Evolutionary conservation across 2,888 invertebrate genomes (phyloP).

Genomic region (Barypeithes pellucidus): DNA sequence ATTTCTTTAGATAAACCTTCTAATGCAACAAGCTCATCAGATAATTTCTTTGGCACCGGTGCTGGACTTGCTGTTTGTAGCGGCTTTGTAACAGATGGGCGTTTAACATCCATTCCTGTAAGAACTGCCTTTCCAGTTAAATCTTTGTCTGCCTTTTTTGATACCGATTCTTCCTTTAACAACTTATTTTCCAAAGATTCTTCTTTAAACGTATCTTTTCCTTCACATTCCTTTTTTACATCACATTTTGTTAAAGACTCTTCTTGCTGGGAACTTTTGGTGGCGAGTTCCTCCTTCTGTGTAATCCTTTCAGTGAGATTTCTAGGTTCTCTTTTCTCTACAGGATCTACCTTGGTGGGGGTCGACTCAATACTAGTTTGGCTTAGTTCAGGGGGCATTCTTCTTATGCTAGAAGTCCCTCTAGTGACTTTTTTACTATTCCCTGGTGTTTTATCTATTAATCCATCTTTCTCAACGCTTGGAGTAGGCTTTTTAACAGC

Average conservation of each 20-base stretch:
- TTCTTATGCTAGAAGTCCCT: background rate
- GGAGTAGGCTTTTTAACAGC: conserved; percentile 15
- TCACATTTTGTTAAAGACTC: background rate
- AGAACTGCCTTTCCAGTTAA: background rate
- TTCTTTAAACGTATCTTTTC: background rate
- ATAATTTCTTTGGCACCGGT: background rate
- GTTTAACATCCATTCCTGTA: background rate
- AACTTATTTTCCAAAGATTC: background rate
- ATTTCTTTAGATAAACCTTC: background rate
- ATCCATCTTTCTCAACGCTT: conserved; percentile 18
- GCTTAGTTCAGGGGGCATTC: background rate
- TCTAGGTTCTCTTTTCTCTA: conserved; percentile 16
- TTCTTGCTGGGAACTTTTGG: background rate
- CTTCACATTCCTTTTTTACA: background rate
- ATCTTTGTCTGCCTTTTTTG: background rate
- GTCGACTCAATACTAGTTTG: background rate
- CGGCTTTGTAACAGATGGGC: background rate
- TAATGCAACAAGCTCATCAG: background rate
- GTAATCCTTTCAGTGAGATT: background rate
- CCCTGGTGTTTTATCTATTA: background rate
- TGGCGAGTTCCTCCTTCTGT: conserved; percentile 21
- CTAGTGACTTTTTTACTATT: background rate
- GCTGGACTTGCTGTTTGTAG: background rate
- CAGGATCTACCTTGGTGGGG: background rate
- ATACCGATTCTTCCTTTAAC: background rate